Base-by-base conservation (phyloP, 2,888 invertebrate genomes). In the Polydrusus tereticollis region DNA sequence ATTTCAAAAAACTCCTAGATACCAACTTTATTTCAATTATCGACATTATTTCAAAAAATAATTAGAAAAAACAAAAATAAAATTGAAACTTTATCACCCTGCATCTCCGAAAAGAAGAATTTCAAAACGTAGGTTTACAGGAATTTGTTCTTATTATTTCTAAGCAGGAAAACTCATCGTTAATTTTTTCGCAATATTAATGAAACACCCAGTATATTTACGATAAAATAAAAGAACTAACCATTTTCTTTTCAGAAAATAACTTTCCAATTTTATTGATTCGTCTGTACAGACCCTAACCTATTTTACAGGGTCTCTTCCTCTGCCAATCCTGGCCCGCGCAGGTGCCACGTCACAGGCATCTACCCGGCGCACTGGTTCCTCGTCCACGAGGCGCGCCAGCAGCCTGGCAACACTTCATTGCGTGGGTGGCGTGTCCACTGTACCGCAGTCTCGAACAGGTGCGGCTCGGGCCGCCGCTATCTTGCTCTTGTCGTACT, bases 381-480 rank as follows among this genome's bases (percentile, higher is more conserved):
- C 87, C 77, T 84, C 84, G 77, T 87, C 87, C 77, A 84, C 87
- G 80, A 86, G 88, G 75, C 85, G 88, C 80, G 85, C 87, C 68
- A 88, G 88, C 86, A 88, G 90, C 84, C 87, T 86, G 87, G 83
- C 85, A 47, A 73, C 77, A 59, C 45, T 69, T 52, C 73, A 75
- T 91, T 85, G 90, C 91, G 77, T 75, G 64, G 77, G 73, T 60
- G 67, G 72, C 20, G 26, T 73, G 52, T 59, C 71, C 6, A 72
- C 77, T 81, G 92, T 93, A 83, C 91, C 93, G 83, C 91, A 93
- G 83, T 94, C 94, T 85, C 91, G 94, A 89, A 93, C 94, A 94
- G 94, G 94, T 94, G 94, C 94, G 91, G 94, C 94, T 88, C 92
- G 94, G 87, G 91, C 93, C 88, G 94, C 94, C 89, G 94, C 94